Percentiles rank a stretch among this genome's conserved stretches.
phyloP scores from a whole-genome alignment of 2,113 vertebrate species.

The Austrofundulus limnaeus region DNA sequence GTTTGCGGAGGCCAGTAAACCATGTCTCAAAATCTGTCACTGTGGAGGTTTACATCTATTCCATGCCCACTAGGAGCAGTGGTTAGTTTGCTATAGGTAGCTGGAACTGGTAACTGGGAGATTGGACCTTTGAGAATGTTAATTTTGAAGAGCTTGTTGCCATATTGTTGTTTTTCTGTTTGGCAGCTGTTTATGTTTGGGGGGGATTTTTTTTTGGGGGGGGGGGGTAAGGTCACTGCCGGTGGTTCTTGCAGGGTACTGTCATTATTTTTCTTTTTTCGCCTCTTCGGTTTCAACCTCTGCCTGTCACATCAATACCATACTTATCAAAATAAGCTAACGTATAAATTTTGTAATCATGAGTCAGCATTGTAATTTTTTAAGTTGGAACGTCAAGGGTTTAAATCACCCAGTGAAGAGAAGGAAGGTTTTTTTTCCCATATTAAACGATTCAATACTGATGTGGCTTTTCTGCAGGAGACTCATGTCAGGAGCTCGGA shows the following conservation, averaged over 20 bases:
- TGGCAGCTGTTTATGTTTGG: background rate
- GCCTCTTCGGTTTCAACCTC: background rate
- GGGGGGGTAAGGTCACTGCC: background rate
- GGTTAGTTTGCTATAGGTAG: background rate
- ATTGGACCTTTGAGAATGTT: background rate
- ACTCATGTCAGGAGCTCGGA: background rate
- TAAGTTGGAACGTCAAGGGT: constrained; percentile 2
- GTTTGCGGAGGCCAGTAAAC: background rate
- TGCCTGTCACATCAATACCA: too few species aligned
- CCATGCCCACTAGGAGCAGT: background rate
- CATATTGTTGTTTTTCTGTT: background rate
- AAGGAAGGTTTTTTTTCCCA: background rate
- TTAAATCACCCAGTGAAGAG: constrained; percentile 1
- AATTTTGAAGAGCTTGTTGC: background rate
- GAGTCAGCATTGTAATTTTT: background rate
- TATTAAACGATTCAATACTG: background rate
- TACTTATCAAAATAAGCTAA: background rate
- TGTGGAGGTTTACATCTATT: too few species aligned
- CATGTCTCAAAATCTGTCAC: too few species aligned
- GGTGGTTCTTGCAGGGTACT: too few species aligned
- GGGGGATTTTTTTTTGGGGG: too few species aligned
- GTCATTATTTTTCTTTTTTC: background rate
- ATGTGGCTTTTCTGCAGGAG: background rate
- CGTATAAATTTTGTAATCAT: too few species aligned
- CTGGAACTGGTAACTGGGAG: background rate